Evolutionary conservation across 2,888 invertebrate species (phyloP).

Genomic region (Clepsis dumicolana): DNA sequence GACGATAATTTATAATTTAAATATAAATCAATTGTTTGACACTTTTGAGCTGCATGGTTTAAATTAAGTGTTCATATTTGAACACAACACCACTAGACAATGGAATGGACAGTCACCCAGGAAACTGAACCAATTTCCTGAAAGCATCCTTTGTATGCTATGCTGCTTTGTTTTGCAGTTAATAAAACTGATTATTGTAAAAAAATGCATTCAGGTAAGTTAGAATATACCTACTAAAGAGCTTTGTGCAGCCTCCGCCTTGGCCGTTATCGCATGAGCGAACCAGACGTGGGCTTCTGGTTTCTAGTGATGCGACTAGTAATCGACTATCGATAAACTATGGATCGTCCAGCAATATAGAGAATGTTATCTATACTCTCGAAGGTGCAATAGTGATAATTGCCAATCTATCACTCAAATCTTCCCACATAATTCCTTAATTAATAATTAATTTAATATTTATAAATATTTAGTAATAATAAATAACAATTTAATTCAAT

Average conservation of each 20-base stretch:
- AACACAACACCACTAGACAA: too few relatives aligned
- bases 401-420: too few relatives aligned
- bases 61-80: too few relatives aligned
- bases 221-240: background rate
- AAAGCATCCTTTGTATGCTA: background rate
- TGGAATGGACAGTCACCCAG: too few relatives aligned
- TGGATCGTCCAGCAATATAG: background rate
- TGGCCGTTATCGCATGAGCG: background rate
- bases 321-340: background rate
- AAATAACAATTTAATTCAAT: too few relatives aligned
- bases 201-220: slow-evolving; percentile 2
- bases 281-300: slow-evolving; percentile 6
- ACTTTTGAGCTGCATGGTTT: too few relatives aligned
- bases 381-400: background rate
- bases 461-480: too few relatives aligned
- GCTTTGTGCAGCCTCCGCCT: slow-evolving; percentile 5
- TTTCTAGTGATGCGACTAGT: background rate
- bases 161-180: background rate
- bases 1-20: too few relatives aligned
- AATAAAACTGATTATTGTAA: background rate
- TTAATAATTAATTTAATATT: too few relatives aligned
- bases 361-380: background rate
- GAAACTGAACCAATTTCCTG: background rate
- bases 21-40: too few relatives aligned
- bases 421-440: too few relatives aligned